A percentile compares a stretch with the other conserved stretches of the same genome.
Conservation (phyloP, 1,140 invertebrate species). For the Drosophila teissieri region DNA sequence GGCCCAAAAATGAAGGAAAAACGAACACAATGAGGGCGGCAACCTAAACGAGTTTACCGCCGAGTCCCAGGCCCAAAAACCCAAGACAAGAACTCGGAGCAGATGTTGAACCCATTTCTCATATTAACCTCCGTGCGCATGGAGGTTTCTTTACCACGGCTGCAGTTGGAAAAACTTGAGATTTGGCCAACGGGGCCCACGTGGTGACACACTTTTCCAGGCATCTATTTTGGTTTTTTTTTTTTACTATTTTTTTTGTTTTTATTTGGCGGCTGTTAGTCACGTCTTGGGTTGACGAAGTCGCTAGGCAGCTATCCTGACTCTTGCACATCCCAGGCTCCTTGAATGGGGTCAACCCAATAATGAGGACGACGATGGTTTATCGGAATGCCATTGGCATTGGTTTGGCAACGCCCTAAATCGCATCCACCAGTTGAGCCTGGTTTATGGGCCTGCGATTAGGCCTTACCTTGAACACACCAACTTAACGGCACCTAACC, state of each 20-base stretch:
- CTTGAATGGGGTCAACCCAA: conserved; percentile 38
- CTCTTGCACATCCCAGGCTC: conserved; percentile 28
- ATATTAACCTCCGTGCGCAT: conserved; percentile 55
- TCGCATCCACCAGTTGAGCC: conserved; percentile 39
- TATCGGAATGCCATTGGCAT: conserved; percentile 38
- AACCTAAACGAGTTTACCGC: conserved; percentile 70
- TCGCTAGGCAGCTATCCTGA: conserved; percentile 10
- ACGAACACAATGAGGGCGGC: conserved; percentile 66
- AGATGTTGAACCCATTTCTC: conserved; percentile 75
- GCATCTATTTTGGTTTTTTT: not conserved
- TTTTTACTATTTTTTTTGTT: conserved; percentile 9
- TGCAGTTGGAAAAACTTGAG: conserved; percentile 34
- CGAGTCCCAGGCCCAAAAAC: conserved; percentile 24
- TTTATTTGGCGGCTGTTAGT: conserved; percentile 16
- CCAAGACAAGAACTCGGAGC: conserved; percentile 46
- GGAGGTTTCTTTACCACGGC: conserved; percentile 29
- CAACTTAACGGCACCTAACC: conserved; percentile 25
- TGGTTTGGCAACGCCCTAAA: conserved; percentile 36
- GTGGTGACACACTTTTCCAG: conserved; percentile 64
- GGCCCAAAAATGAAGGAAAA: conserved; percentile 29
- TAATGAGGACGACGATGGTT: conserved; percentile 40
- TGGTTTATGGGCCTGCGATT: conserved; percentile 21
- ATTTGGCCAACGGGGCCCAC: conserved; percentile 42
- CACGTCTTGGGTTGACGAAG: conserved; percentile 33
- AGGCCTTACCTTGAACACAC: conserved; percentile 36